Conservation (phyloP, 2,888 invertebrate genomes). For the Thysanoteuthis rhombus region DNA sequence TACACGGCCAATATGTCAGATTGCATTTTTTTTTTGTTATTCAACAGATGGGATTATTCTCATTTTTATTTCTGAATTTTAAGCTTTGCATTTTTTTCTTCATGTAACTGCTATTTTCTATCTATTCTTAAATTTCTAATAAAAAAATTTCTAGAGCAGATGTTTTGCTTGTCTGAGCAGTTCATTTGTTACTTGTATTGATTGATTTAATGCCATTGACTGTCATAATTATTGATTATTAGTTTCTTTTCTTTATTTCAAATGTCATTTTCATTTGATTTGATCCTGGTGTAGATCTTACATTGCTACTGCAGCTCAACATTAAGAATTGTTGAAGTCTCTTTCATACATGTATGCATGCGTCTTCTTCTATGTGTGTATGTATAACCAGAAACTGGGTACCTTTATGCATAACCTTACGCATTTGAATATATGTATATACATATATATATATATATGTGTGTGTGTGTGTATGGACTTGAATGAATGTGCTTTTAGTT, state of each 20-base stretch:
- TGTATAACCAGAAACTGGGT: no score
- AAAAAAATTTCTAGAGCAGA: not conserved
- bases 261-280: not conserved
- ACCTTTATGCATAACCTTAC: no score
- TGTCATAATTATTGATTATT: not conserved
- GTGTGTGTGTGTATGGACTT: no score
- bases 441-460: constrained; percentile 12
- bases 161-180: not conserved
- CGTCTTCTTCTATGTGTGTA: not conserved
- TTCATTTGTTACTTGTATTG: not conserved
- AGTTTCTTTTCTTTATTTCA: not conserved
- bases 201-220: not conserved
- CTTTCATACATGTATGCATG: not conserved
- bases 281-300: not conserved
- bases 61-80: not conserved
- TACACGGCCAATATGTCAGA: not conserved
- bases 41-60: not conserved
- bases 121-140: not conserved
- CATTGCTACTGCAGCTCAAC: not conserved
- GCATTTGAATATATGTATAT: no score
- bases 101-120: not conserved
- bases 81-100: not conserved
- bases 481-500: no score
- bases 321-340: not conserved
- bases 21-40: not conserved